Percentiles rank a stretch among this genome's conserved stretches.
Evolutionary conservation across 2,113 vertebrate genomes (phyloP).

Genomic region (Cryptomyrus ogoouensis): DNA sequence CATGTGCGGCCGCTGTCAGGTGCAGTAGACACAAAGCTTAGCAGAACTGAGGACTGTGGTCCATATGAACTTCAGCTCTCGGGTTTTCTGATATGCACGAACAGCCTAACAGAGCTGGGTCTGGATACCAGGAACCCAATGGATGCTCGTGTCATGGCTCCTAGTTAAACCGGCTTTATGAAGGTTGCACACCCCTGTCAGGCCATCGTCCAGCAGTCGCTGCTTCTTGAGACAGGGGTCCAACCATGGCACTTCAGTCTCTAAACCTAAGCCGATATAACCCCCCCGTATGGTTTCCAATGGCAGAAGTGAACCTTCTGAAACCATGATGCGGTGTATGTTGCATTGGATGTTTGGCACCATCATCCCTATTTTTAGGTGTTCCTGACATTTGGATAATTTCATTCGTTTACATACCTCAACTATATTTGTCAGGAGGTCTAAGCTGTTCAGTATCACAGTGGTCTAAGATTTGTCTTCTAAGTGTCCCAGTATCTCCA

Average conservation of each 20-base stretch:
- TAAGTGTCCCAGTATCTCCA: not conserved
- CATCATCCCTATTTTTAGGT: not conserved
- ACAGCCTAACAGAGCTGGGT: not conserved
- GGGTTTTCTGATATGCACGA: not conserved
- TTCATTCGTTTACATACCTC: not conserved
- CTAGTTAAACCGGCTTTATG: not conserved
- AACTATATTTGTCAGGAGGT: not conserved
- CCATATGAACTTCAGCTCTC: not conserved
- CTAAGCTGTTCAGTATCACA: not conserved
- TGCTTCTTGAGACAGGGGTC: not conserved
- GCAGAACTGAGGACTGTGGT: not conserved
- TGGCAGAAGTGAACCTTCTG: not conserved
- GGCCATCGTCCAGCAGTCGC: not conserved
- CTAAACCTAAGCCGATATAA: not conserved
- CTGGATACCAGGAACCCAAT: not conserved
- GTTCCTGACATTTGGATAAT: not conserved
- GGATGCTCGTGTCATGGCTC: not conserved
- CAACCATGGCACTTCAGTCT: not conserved
- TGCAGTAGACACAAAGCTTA: not conserved
- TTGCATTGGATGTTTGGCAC: not conserved
- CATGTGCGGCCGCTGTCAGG: not conserved
- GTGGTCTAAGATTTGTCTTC: not conserved
- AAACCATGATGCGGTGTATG: not conserved
- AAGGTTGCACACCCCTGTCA: not conserved
- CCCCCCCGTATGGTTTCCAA: not conserved